phyloP scores from a whole-genome alignment of 2,113 vertebrate species.

The Gambusia affinis region DNA sequence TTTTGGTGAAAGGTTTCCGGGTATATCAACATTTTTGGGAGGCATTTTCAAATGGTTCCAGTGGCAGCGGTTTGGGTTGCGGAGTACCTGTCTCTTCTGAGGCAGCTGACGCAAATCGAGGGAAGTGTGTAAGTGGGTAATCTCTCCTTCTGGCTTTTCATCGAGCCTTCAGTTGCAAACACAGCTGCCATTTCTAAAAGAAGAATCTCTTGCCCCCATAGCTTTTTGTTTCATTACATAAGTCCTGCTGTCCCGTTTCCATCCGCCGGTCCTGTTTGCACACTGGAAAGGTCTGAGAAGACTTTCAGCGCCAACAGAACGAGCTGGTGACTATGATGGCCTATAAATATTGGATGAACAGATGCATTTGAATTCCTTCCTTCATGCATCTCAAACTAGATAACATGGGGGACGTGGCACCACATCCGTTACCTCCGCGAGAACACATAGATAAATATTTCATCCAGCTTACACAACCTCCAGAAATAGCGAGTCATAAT shows the following conservation, averaged over 20 bases:
- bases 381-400: constrained; percentile 2
- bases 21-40: no score
- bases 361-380: not conserved
- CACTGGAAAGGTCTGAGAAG: not conserved
- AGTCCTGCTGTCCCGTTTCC: constrained; percentile 38
- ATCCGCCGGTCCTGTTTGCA: not conserved
- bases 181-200: constrained; percentile 40
- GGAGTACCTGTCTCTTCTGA: no score
- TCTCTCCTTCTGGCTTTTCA: constrained; percentile 18
- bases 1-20: no score
- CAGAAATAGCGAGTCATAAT: constrained; percentile 15
- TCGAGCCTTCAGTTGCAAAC: constrained; percentile 29
- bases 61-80: no score
- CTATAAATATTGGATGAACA: constrained; percentile 29
- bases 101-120: not conserved
- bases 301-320: constrained; percentile 18
- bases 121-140: constrained; percentile 39
- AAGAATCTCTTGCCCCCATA: constrained; percentile 17
- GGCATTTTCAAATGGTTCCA: no score
- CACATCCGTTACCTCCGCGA: not conserved
- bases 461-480: constrained; percentile 41
- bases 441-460: constrained; percentile 47
- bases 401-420: constrained; percentile 1
- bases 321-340: not conserved
- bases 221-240: constrained; percentile 43